These are phyloP conservation scores for Rotaria sp. DNA, from an alignment of 2,888 invertebrate genomes.

Conservation along the genomic window DNA sequence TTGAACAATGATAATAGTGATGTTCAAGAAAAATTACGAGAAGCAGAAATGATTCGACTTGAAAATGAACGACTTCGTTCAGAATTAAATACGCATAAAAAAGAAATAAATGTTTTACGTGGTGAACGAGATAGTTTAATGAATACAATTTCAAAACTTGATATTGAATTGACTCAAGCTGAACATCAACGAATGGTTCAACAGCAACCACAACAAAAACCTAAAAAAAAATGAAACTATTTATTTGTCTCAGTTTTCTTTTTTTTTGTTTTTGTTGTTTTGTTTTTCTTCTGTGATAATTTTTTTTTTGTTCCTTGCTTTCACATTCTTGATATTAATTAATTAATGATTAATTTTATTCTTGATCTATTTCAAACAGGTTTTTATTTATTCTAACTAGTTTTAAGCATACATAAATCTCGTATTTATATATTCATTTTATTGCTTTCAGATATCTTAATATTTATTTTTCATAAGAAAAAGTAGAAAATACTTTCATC, in stretches of 20 bases:
- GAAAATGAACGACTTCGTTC: not conserved
- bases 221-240: not conserved
- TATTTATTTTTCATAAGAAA: no score
- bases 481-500: no score
- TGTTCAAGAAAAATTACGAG: not conserved
- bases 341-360: not conserved
- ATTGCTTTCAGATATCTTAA: not conserved
- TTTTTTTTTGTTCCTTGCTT: not conserved
- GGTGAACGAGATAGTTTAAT: not conserved
- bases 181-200: not conserved
- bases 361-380: no score
- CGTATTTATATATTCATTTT: not conserved
- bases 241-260: not conserved
- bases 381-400: not conserved
- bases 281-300: not conserved
- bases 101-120: not conserved
- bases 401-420: not conserved
- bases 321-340: not conserved
- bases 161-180: conserved; percentile 4
- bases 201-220: not conserved
- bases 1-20: not conserved
- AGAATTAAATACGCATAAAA: not conserved
- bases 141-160: not conserved
- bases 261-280: not conserved
- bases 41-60: not conserved